Evolutionary conservation across 2,797 vertebrate genomes (phyloP), one percentile per base, ranked within the genome.

Genomic region (Gallirallus australis): DNA sequence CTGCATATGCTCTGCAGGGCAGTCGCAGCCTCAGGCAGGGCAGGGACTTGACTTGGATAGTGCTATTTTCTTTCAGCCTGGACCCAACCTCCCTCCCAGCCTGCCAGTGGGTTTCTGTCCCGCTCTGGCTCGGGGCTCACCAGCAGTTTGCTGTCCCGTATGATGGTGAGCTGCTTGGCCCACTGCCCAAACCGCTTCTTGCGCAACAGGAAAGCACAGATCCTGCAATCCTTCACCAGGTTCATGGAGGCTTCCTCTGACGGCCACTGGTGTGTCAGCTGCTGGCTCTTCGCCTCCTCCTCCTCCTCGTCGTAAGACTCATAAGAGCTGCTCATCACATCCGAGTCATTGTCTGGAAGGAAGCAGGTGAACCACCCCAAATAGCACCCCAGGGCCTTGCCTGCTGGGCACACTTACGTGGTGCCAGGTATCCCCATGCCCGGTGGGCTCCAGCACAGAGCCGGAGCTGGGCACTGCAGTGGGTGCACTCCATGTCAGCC

Each of bases 131-230:
- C 63, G 19, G 86, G 87, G 90, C 97, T 97, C 96, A 99, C 99
- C 99, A 99, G 98, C 24, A 99, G 98, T 97, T 99, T 99, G 97
- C 98, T 98, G 73, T 99, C 99, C 77, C 98, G 98, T 92, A 99
- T 98, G 85, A 99, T 97, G 0, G 99, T 99, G 80, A 99, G 98
- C 97, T 99, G 99, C 97, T 99, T 99, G 79, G 99, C 97, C 99
- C 99, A 99, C 82, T 99, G 99, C 65, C 99, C 99, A 0, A 99
- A 99, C 66, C 99, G 99, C 94, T 99, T 99, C 97, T 99, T 99
- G 83, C 99, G 98, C 70, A 99, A 96, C 91, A 99, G 98, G 97
- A 99, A 99, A 65, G 99, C 99, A 5, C 99, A 99, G 95, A 99
- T 99, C 94, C 98, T 98, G 96, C 99, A 99, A 90, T 99, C 99